Base-by-base conservation (phyloP, 37 sponge, comb jelly and placozoan genomes). In the Cliona cf. orientalis region DNA sequence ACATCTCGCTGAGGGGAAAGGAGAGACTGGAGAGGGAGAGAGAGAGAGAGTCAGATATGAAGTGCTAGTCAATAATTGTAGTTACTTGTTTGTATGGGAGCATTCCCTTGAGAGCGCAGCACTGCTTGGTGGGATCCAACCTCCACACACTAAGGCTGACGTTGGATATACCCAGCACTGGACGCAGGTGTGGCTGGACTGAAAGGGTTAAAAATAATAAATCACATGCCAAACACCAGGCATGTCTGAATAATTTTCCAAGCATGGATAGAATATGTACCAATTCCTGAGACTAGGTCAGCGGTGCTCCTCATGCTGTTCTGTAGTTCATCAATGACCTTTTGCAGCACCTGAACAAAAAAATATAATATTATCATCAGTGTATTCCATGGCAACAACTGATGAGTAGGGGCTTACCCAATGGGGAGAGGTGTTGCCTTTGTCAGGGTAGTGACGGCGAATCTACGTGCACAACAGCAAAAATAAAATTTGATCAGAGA, bases 31-130 rank as follows among this genome's bases (percentile, higher is more conserved):
- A 64, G 41, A 64, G 53, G 38, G 67, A 23, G 35, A 33, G 42
- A 41, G 38, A 68, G 69, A 32, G 17, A 23, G 41, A 61, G 28
- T n/a, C n/a, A n/a, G n/a, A n/a, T n/a, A n/a, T 25, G 63, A 61
- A 14, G 29, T n/a, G 14, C 6, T 19, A 28, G 64, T n/a, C n/a
- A n/a, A 7, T 25, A 62, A 62, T 7, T 9, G 31, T n/a, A 62
- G 64, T 41, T 23, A 86, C 91, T 80, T 91, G 64, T 43, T 49
- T 77, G 83, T 86, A 91, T 0, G 91, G 91, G 14, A 91, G 83
- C 23, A 82, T 76, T 1, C 91, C 91, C 71, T 78, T 77, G 22
- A 91, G 64, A 0, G 77, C 42, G 43, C 82, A 88, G 78, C 82
- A 73, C 29, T 81, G 65, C 26, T 58, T 74, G 42, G 21, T 35